phyloP scores from a whole-genome alignment of 35 echinoderm and acorn worm species.

The Anneissia japonica region DNA sequence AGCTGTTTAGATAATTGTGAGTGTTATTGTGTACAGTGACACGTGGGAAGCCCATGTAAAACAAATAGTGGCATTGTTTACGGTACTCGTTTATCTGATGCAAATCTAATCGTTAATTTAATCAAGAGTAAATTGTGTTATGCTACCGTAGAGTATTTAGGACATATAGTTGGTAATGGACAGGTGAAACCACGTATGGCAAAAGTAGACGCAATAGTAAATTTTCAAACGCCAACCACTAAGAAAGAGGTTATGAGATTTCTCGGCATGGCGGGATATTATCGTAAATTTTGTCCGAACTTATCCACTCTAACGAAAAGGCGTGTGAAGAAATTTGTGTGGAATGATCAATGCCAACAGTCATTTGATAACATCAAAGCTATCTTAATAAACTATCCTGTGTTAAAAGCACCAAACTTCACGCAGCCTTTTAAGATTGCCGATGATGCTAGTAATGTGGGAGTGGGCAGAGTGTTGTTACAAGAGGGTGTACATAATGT shows the following conservation, averaged over 20 bases:
- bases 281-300: conserved; percentile 57
- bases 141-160: conserved; percentile 19
- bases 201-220: conserved; percentile 39
- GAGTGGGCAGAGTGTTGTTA: conserved; percentile 12
- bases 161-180: conserved; percentile 42
- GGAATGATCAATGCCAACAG: conserved; percentile 2
- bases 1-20: conserved; percentile 3
- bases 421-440: conserved; percentile 27
- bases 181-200: conserved; percentile 33
- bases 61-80: neutral
- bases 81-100: neutral
- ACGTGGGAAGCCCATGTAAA: conserved; percentile 25
- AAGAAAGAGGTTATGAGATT: conserved; percentile 53
- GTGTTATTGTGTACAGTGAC: conserved; percentile 10
- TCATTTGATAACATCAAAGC: conserved; percentile 5
- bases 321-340: conserved; percentile 16
- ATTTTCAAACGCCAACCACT: conserved; percentile 33
- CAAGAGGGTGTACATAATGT: conserved; percentile 6
- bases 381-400: neutral
- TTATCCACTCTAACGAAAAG: conserved; percentile 26
- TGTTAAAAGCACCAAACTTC: conserved; percentile 23
- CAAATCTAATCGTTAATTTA: conserved; percentile 36
- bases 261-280: conserved; percentile 62
- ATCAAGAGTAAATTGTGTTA: conserved; percentile 35
- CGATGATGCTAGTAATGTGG: conserved; percentile 34